A percentile compares a stretch with the other conserved stretches of the same genome.
Evolutionary conservation across 1,140 invertebrate species (phyloP).

Genomic region (Rhyacophila brunnea): DNA sequence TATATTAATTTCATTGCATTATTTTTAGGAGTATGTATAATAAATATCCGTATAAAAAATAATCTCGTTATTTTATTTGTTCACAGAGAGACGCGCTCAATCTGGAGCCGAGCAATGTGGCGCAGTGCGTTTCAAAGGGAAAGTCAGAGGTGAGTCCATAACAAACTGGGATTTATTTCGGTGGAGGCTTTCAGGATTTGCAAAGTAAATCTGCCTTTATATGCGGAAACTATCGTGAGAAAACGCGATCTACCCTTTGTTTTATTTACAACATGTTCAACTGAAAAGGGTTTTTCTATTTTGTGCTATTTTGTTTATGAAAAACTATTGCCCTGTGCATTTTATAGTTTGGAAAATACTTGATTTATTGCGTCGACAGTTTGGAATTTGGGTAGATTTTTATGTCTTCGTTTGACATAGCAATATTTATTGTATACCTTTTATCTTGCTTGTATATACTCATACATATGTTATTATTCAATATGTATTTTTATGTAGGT

Average conservation of each 20-base stretch:
- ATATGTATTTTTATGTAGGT: too few relatives aligned
- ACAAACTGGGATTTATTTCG: slow-evolving; percentile 1
- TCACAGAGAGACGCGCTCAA: slow-evolving; percentile 73
- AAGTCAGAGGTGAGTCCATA: slow-evolving; percentile 73
- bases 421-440: too few relatives aligned
- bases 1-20: too few relatives aligned
- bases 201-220: not conserved
- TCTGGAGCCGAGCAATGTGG: slow-evolving; percentile 73
- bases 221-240: not conserved
- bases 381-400: too few relatives aligned
- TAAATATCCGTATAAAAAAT: too few relatives aligned
- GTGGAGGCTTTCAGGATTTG: slow-evolving; percentile 1
- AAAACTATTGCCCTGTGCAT: not conserved
- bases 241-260: not conserved
- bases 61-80: slow-evolving; percentile 36
- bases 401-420: too few relatives aligned
- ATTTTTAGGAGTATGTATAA: too few relatives aligned
- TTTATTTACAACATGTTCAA: not conserved
- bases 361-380: too few relatives aligned
- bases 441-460: too few relatives aligned
- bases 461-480: too few relatives aligned
- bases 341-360: not conserved
- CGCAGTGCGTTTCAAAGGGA: slow-evolving; percentile 78
- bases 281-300: not conserved
- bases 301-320: too few relatives aligned